Evolutionary conservation across 2,888 invertebrate genomes (phyloP).

Genomic region (Amiota minor): DNA sequence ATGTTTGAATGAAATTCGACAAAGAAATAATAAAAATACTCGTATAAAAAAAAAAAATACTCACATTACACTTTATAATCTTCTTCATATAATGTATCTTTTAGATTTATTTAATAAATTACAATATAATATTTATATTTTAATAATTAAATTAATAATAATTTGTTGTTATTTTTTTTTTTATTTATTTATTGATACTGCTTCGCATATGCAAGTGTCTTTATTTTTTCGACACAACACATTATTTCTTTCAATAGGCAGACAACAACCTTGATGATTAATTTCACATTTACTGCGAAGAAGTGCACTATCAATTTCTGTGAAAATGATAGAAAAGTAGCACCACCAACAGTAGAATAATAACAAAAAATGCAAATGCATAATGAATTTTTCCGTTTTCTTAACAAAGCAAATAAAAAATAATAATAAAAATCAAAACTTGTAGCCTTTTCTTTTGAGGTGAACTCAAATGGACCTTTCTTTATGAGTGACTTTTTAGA

Average conservation of each 20-base stretch:
- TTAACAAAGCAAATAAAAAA: too few species aligned
- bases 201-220: too few species aligned
- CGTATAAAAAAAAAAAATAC: too few species aligned
- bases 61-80: too few species aligned
- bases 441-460: background rate
- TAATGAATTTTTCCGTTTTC: background rate
- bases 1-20: too few species aligned
- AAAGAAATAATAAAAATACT: too few species aligned
- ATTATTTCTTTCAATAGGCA: background rate
- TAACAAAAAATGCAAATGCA: background rate
- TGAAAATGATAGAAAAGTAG: background rate
- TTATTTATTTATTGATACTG: too few species aligned
- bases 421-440: background rate
- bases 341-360: constrained; percentile 1
- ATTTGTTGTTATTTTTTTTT: too few species aligned
- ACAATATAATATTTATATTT: too few species aligned
- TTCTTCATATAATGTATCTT: too few species aligned
- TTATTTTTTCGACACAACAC: background rate
- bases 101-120: too few species aligned
- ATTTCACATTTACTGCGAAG: background rate
- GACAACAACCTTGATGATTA: constrained; percentile 2
- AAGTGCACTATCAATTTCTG: background rate
- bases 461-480: constrained; percentile 6
- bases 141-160: too few species aligned
- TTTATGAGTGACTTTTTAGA: constrained; percentile 5